Evolutionary conservation across 30 jellyfish, hydroid and myxozoan genomes (phyloP).

Genomic region (Hydractinia echinata): DNA sequence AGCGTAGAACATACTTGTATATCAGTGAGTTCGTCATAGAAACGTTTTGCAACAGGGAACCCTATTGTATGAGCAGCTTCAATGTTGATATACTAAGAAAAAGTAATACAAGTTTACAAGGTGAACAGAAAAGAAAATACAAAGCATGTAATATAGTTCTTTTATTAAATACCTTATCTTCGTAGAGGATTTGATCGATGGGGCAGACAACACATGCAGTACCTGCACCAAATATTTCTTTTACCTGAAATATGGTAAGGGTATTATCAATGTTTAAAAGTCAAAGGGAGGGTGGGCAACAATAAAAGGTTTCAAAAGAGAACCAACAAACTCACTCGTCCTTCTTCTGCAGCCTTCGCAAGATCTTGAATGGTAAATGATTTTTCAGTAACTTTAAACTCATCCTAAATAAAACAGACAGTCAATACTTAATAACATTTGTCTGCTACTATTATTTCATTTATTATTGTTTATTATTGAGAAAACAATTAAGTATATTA

Average conservation of each 20-base stretch:
- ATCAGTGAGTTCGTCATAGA: conserved; percentile 64
- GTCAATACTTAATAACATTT: no score
- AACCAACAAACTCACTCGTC: conserved; percentile 52
- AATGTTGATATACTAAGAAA: conserved; percentile 3
- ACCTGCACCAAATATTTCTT: conserved; percentile 93
- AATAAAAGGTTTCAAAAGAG: not conserved
- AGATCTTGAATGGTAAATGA: conserved; percentile 64
- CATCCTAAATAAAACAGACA: conserved; percentile 40
- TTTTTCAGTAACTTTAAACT: conserved; percentile 70
- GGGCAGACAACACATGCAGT: conserved; percentile 97
- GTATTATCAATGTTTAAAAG: not conserved
- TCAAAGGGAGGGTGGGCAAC: not conserved
- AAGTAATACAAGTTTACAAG: not conserved
- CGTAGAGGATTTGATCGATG: conserved; percentile 57
- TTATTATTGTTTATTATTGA: no score
- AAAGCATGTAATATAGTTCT: not conserved
- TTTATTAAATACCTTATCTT: conserved; percentile 36
- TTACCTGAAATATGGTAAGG: conserved; percentile 38
- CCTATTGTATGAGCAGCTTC: conserved; percentile 1
- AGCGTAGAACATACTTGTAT: conserved; percentile 58
- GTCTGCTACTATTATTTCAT: no score
- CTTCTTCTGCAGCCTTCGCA: conserved; percentile 69
- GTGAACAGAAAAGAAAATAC: not conserved
- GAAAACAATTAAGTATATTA: no score
- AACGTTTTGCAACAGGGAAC: conserved; percentile 51